These are phyloP conservation scores for Nothocercus nigrocapillus DNA, from an alignment of 2,113 vertebrate species.

Conservation along the genomic window DNA sequence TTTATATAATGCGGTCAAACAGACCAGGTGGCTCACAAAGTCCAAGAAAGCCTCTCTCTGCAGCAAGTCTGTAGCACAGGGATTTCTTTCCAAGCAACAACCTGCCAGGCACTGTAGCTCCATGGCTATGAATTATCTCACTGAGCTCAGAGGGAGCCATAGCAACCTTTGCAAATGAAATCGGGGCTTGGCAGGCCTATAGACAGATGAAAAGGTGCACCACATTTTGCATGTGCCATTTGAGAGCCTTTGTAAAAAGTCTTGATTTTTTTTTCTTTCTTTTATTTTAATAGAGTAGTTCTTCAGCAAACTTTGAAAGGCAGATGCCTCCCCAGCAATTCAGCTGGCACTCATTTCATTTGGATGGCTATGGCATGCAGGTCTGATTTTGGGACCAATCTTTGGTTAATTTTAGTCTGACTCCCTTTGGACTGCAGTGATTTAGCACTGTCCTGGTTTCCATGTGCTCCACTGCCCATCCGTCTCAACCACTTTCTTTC, in stretches of 20 bases:
- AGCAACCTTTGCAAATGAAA: background rate
- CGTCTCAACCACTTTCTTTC: rapidly evolving
- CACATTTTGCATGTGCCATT: background rate
- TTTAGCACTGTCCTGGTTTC: background rate
- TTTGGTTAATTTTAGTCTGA: background rate
- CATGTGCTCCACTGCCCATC: background rate
- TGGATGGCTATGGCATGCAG: background rate
- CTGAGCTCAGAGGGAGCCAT: background rate
- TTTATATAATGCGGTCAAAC: background rate
- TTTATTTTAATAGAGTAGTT: background rate
- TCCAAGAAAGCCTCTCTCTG: background rate
- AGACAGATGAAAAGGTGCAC: background rate
- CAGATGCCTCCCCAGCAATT: background rate
- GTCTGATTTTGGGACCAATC: background rate
- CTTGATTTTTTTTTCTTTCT: background rate
- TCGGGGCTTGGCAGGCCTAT: background rate
- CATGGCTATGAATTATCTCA: background rate
- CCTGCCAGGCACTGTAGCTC: rapidly evolving
- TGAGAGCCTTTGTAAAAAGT: background rate
- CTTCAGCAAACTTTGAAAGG: background rate
- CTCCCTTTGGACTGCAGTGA: background rate
- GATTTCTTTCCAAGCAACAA: background rate
- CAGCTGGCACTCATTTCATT: background rate
- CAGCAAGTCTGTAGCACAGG: background rate
- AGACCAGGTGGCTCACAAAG: background rate